These are phyloP conservation scores for Trachymyrmex cornetzi DNA, from an alignment of 1,140 invertebrate species.

Conservation along the genomic window DNA sequence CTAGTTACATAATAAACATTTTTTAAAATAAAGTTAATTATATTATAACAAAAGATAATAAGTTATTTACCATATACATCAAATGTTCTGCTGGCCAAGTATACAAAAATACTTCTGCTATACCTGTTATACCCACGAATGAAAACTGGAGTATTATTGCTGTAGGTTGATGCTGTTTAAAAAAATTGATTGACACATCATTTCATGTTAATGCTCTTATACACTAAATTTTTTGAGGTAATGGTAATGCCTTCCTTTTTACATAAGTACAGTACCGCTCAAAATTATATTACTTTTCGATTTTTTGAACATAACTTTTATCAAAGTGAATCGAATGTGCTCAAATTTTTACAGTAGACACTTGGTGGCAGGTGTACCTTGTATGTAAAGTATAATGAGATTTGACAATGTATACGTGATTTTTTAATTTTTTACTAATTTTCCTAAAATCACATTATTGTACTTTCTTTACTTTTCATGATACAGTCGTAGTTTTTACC, in stretches of 20 bases:
- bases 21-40: neutral
- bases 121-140: accelerated
- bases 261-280: neutral
- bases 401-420: no score
- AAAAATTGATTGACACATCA: neutral
- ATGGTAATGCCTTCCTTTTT: no score
- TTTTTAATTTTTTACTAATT: no score
- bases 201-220: neutral
- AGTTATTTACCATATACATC: neutral
- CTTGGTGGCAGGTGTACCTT: no score
- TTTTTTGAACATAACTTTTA: no score
- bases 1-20: neutral
- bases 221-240: neutral
- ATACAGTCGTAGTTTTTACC: no score
- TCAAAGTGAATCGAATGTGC: no score
- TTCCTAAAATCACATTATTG: no score
- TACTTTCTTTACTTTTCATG: no score
- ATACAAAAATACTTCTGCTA: slow-evolving; percentile 25
- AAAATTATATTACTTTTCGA: neutral
- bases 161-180: neutral
- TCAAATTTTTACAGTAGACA: no score
- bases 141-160: neutral
- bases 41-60: no score
- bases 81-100: slow-evolving; percentile 36
- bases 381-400: no score